phyloP scores from a whole-genome alignment of 2,888 invertebrate species.

The Auanema sp. region DNA sequence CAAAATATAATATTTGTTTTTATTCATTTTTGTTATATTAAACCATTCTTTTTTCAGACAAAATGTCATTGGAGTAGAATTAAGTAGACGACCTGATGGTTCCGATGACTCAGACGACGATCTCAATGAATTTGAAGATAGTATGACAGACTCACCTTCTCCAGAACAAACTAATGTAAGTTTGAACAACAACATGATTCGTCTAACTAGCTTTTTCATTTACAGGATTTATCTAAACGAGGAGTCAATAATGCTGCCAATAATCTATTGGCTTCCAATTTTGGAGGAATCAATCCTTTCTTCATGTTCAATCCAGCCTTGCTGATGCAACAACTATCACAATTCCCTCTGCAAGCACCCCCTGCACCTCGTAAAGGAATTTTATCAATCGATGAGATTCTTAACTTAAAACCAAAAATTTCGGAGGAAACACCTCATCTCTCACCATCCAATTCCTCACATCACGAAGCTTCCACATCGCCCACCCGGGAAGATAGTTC shows the following conservation, averaged over 20 bases:
- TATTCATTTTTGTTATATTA: neutral
- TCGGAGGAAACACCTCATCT: conserved; percentile 13
- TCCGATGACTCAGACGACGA: conserved; percentile 39
- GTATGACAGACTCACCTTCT: conserved; percentile 47
- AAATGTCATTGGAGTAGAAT: conserved; percentile 45
- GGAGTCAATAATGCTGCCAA: neutral
- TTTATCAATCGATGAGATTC: conserved; percentile 47
- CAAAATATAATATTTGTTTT: neutral
- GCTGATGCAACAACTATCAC: conserved; percentile 22
- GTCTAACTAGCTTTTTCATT: neutral
- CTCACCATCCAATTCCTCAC: conserved; percentile 21
- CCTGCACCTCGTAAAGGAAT: conserved; percentile 32
- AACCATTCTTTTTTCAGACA: conserved; percentile 31
- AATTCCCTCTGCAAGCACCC: conserved; percentile 15
- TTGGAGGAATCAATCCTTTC: conserved; percentile 23
- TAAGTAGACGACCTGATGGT: conserved; percentile 31
- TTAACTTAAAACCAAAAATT: conserved; percentile 30
- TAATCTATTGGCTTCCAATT: too few relatives aligned
- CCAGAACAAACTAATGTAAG: conserved; percentile 45
- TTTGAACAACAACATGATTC: conserved; percentile 13
- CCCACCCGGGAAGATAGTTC: conserved; percentile 12
- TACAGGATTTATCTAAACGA: conserved; percentile 14
- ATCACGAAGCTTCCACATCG: conserved; percentile 17
- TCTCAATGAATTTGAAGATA: conserved; percentile 42
- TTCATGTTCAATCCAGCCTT: conserved; percentile 45